Percentiles rank a stretch among this genome's conserved stretches.
phyloP scores from a whole-genome alignment of 2,888 invertebrate genomes.

The Achlya flavicornis region DNA sequence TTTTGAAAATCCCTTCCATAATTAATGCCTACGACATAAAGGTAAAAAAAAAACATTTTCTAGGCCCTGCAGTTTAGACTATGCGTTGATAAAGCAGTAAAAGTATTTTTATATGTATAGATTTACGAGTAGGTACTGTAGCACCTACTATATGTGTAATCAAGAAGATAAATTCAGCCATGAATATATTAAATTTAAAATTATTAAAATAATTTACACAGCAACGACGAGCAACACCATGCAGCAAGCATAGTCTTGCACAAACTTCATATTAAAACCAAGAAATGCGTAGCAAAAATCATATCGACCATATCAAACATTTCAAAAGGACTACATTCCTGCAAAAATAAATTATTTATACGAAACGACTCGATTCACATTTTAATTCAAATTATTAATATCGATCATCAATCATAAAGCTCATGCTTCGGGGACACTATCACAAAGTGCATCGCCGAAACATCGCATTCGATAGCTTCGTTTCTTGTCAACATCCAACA shows the following conservation, averaged over 20 bases:
- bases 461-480: slow-evolving; percentile 37
- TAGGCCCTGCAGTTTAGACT: too few relatives aligned
- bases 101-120: too few relatives aligned
- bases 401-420: slow-evolving; percentile 77
- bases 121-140: too few relatives aligned
- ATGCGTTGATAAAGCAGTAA: too few relatives aligned
- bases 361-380: slow-evolving; percentile 65
- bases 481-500: slow-evolving; percentile 49
- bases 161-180: too few relatives aligned
- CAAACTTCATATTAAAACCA: slow-evolving; percentile 34
- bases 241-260: neutral
- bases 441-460: slow-evolving; percentile 60
- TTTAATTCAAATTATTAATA: slow-evolving; percentile 71
- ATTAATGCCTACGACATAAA: too few relatives aligned
- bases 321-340: slow-evolving; percentile 51
- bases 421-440: slow-evolving; percentile 64
- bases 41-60: too few relatives aligned
- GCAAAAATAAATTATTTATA: slow-evolving; percentile 73
- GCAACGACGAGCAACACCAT: neutral
- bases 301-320: slow-evolving; percentile 51
- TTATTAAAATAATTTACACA: too few relatives aligned
- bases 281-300: slow-evolving; percentile 54
- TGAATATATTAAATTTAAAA: too few relatives aligned
- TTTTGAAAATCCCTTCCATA: too few relatives aligned
- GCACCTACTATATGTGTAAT: too few relatives aligned